Base-by-base conservation (phyloP, 2,888 invertebrate species). In the Cantharis rustica region DNA sequence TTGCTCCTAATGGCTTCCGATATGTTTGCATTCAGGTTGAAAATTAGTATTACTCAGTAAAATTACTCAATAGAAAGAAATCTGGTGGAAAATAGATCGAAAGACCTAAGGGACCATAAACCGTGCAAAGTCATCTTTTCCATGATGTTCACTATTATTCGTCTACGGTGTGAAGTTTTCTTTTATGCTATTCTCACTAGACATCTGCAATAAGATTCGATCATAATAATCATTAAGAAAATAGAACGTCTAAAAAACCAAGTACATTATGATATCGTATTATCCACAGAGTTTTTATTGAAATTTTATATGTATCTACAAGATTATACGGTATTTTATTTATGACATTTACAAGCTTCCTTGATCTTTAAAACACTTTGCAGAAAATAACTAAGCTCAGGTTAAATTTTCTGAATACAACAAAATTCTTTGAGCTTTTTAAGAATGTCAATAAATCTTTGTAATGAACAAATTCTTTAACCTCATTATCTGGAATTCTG, bases 361-460 rank as follows among this genome's bases (percentile, higher is more conserved):
- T 2, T 2, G 47, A 47, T 47, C 47, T 63, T 16, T 63, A 17
- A 17, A 64, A 20, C 15, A 64, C n/a, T 20, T 20, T 13, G 16
- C 13, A 47, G 17, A 70, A 47, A 13, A 31, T 16, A 16, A 9
- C 31, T 16, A 15, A 31, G 64, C 69, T 74, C 20, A 31, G 16
- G 69, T 69, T 70, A 27, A 70, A 61, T 75, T 75, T 71, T 75
- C 64, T 16, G 68, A 75, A 75, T 71, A 75, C 71, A 71, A 71
- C 31, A 13, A 71, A 71, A 75, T 75, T 75, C 75, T 68, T 71
- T 68, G 11, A 71, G 61, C 71, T 71, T 16, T 61, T 26, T 75
- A 75, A 75, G 75, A 75, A 75, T 75, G 64, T 68, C 75, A 75
- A 75, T 75, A 75, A 75, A 75, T 75, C 71, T 61, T 75, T 75